These are phyloP conservation scores for Manacus vitellinus DNA, from an alignment of 2,113 vertebrate species.

Conservation along the genomic window DNA sequence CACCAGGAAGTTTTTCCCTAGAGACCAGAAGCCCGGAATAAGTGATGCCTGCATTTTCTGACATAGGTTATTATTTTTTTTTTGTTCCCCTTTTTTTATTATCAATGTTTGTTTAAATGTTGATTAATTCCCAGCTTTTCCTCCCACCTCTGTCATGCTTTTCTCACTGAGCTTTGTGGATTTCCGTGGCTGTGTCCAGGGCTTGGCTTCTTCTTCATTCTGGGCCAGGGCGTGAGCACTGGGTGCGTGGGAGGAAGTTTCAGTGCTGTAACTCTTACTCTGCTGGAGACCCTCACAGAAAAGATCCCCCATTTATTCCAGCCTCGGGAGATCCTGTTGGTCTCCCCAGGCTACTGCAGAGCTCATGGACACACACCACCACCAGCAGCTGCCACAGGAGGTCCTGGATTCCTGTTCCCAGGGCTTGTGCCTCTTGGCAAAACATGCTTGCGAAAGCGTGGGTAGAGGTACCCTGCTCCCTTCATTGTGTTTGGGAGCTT, in stretches of 20 bases:
- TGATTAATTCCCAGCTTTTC: constrained; percentile 1
- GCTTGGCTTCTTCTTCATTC: neutral
- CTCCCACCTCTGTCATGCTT: neutral
- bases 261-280: constrained; percentile 24
- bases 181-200: neutral
- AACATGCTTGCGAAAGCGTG: neutral
- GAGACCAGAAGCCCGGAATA: constrained; percentile 33
- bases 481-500: rapidly evolving
- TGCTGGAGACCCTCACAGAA: neutral
- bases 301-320: neutral
- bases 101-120: neutral
- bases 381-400: neutral
- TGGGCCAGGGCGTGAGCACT: neutral
- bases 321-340: neutral
- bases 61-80: neutral
- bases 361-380: neutral
- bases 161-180: neutral
- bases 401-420: neutral
- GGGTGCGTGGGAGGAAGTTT: neutral
- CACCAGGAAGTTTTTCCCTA: constrained; percentile 63
- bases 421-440: neutral
- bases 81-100: neutral
- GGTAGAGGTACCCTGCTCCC: neutral
- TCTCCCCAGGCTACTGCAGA: neutral
- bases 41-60: constrained; percentile 19